Evolutionary conservation across 2,888 invertebrate genomes (phyloP).

Genomic region (Phortica magna): DNA sequence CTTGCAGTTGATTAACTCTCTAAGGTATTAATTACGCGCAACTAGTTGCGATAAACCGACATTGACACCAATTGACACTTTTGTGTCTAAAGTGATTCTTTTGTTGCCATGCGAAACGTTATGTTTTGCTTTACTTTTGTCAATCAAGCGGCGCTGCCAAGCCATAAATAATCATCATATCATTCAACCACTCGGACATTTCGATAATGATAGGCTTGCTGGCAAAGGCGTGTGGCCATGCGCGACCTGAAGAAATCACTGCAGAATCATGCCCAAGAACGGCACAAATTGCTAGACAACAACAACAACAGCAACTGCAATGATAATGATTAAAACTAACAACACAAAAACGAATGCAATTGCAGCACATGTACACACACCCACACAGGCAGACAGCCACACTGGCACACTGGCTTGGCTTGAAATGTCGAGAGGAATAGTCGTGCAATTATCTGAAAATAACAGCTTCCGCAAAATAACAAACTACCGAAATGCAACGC

Average conservation of each 20-base stretch:
- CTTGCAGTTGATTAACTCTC: not conserved
- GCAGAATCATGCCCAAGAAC: conserved; percentile 21
- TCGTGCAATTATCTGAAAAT: conserved; percentile 62
- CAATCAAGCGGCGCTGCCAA: no score
- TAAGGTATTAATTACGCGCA: not conserved
- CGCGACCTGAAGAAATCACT: not conserved
- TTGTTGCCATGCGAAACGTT: no score
- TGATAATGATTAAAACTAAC: not conserved
- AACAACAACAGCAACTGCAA: not conserved
- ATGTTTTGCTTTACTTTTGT: no score
- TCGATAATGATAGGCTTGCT: conserved; percentile 20
- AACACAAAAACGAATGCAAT: not conserved
- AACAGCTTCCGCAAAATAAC: conserved; percentile 64
- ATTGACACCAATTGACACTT: not conserved
- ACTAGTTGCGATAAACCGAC: no score
- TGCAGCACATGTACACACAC: not conserved
- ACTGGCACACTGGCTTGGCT: not conserved
- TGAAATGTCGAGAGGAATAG: not conserved
- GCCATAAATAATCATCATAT: conserved; percentile 1
- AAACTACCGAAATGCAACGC: conserved; percentile 9
- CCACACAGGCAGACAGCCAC: not conserved
- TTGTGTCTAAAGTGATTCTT: no score
- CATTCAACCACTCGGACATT: not conserved
- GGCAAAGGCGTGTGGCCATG: conserved; percentile 18
- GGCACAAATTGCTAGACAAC: conserved; percentile 22